Evolutionary conservation across 2,888 invertebrate genomes (phyloP).

Genomic region (Clusia tigrina): DNA sequence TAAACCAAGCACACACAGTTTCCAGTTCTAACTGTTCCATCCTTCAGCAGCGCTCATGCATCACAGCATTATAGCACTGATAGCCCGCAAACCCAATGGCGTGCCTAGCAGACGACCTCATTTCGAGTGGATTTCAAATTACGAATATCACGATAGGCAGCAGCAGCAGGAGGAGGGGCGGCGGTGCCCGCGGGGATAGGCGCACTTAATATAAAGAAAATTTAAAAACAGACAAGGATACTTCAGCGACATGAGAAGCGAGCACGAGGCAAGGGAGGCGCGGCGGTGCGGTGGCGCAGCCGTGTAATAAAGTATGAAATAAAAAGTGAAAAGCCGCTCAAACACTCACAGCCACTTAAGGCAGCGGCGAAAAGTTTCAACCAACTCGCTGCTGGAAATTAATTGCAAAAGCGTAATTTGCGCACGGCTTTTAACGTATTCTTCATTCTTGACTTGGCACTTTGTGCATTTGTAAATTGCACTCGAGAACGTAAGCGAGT

Average conservation of each 20-base stretch:
- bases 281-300: conserved; percentile 20
- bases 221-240: not conserved
- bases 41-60: no score
- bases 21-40: no score
- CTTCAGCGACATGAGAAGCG: not conserved
- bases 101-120: no score
- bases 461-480: conserved; percentile 10
- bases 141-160: not conserved
- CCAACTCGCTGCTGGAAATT: not conserved
- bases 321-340: conserved; percentile 41
- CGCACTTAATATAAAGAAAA: not conserved
- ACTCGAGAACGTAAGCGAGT: conserved; percentile 1
- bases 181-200: not conserved
- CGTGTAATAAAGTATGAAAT: conserved; percentile 33
- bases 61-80: no score
- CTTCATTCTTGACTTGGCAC: conserved; percentile 13
- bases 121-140: not conserved
- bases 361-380: not conserved
- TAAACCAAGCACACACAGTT: no score
- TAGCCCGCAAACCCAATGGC: no score
- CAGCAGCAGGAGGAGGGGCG: not conserved
- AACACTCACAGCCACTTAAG: conserved; percentile 40
- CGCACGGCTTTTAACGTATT: not conserved
- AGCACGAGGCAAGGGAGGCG: not conserved
- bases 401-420: conserved; percentile 14